Conservation (phyloP, 1,140 invertebrate species). For the Aphaenogaster floridana region DNA sequence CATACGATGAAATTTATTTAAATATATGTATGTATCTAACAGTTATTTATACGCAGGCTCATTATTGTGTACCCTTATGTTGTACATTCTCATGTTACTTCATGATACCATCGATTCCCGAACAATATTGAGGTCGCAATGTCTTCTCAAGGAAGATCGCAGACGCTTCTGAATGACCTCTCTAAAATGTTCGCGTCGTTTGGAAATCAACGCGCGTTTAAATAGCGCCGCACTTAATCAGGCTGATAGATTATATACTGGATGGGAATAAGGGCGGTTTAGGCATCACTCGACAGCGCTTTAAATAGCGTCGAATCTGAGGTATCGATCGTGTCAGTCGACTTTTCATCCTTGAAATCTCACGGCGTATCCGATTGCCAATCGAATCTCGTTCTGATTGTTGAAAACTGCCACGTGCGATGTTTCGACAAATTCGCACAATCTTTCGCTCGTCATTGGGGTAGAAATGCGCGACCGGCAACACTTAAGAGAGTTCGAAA, state of each 20-base stretch:
- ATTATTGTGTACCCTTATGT: slow-evolving; percentile 31
- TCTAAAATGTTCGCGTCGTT: neutral
- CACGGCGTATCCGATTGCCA: neutral
- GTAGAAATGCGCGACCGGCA: neutral
- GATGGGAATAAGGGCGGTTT: slow-evolving; percentile 30
- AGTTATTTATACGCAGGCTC: slow-evolving; percentile 19
- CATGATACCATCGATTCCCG: neutral
- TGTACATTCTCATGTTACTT: slow-evolving; percentile 28
- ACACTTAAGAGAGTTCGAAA: slow-evolving; percentile 96
- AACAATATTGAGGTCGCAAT: neutral
- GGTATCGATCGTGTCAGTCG: slow-evolving; percentile 4
- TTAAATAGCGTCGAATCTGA: slow-evolving; percentile 1
- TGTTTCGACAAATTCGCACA: neutral
- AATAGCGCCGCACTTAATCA: neutral
- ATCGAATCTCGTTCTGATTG: neutral
- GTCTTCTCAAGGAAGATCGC: neutral
- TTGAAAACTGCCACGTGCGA: neutral
- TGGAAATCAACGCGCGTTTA: neutral
- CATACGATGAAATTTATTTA: slow-evolving; percentile 43
- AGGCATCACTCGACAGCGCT: slow-evolving; percentile 69
- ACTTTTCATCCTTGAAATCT: neutral
- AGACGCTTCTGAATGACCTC: neutral
- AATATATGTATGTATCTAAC: slow-evolving; percentile 18
- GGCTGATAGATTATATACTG: neutral
- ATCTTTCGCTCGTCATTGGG: slow-evolving; percentile 10